A percentile compares a stretch with the other conserved stretches of the same genome.
phyloP scores from a whole-genome alignment of 2,797 vertebrate genomes.

The Syndactyla subalaris region DNA sequence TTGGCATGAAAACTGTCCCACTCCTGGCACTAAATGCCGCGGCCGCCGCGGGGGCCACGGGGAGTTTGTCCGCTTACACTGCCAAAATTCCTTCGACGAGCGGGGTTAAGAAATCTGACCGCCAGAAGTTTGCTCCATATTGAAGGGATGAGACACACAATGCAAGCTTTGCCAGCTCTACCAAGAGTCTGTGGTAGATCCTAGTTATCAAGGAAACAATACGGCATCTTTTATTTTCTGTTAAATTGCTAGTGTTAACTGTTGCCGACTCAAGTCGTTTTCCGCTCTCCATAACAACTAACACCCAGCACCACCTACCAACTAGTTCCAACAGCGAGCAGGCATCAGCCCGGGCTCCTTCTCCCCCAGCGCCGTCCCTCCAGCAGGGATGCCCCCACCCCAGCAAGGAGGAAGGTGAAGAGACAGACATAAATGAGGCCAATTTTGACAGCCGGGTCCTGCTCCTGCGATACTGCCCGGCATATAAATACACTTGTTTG shows the following conservation, averaged over 20 bases:
- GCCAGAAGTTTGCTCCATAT: constrained; percentile 95
- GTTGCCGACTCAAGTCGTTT: constrained; percentile 70
- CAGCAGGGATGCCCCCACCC: not conserved
- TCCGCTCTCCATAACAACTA: constrained; percentile 73
- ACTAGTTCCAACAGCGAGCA: constrained; percentile 76
- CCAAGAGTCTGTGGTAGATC: constrained; percentile 75
- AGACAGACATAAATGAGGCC: not conserved
- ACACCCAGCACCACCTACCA: constrained; percentile 58
- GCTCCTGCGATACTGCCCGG: not conserved
- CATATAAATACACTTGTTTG: not conserved
- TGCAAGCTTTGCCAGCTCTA: constrained; percentile 71
- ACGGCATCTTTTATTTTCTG: constrained; percentile 71
- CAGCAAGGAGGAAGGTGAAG: not conserved
- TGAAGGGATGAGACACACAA: constrained; percentile 76
- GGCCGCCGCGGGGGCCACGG: constrained; percentile 82
- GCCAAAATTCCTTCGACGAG: constrained; percentile 86
- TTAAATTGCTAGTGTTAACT: constrained; percentile 74
- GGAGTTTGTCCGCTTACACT: constrained; percentile 86
- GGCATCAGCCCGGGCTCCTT: not conserved
- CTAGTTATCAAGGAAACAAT: constrained; percentile 74
- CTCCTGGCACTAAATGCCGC: constrained; percentile 89
- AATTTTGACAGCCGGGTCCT: not conserved
- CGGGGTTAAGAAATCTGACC: constrained; percentile 89
- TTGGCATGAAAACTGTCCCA: constrained; percentile 95
- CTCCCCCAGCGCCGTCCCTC: rapidly evolving